Evolutionary conservation across 2,888 invertebrate species (phyloP), one percentile per base, ranked within the genome.

Genomic region (Morpho achilles): DNA sequence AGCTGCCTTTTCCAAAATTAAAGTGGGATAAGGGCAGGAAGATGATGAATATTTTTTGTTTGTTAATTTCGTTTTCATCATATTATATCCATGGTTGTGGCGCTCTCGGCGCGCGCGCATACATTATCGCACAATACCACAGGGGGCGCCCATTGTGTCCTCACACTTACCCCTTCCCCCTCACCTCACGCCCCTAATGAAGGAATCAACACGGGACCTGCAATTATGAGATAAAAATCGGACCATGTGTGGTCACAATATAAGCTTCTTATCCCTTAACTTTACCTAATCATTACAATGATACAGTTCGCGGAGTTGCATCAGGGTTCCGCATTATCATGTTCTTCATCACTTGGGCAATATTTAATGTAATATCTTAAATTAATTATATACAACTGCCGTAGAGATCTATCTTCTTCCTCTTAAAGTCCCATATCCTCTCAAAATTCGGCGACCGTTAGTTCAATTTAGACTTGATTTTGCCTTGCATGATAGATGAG

Each of bases 171-270:
- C 71, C 72, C 73, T 73, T 68, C 70, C 53, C 53, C 64, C 57
- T 58, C 57, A 67, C 66, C 64, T 58, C 63, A 67, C 67, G 62
- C 74, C 74, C 79, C 77, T 82, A 80, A 86, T 84, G 79, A 85
- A 83, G 75, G 79, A 82, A 83, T 80, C 80, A 79, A 77, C 74
- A 74, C 77, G 77, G 80, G 77, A 76, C 80, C 81, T 75, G 77
- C 81, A 87, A 87, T 87, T 85, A 86, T 77, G 74, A 79, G 84
- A 87, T 86, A 83, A 81, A 82, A 77, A 85, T 84, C 82, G 73
- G 69, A 76, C 75, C 74, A 74, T 76, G 69, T 70, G 68, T 69
- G 70, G 71, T 73, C 76, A 74, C 65, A 67, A 61, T 64, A 61
- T 64, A 65, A 64, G 64, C 65, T 59, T 62, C 61, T 62, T 67